Conservation (phyloP, 2,888 invertebrate genomes). For the Meiosimyza platycephala region DNA sequence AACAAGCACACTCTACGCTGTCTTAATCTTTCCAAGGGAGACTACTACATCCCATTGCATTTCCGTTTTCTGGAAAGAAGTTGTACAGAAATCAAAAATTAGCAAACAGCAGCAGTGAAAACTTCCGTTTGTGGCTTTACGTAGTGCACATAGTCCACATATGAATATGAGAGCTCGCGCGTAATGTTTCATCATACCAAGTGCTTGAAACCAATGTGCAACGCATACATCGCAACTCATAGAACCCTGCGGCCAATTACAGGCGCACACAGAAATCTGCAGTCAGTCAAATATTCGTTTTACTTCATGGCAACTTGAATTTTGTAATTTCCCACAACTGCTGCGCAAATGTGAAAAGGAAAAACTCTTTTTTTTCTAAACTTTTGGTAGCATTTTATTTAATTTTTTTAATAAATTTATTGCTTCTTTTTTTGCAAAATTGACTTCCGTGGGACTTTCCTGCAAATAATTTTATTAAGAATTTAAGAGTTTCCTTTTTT, state of each 20-base stretch:
- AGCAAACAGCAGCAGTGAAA: constrained; percentile 24
- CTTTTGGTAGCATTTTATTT: no score
- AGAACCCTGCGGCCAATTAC: constrained; percentile 10
- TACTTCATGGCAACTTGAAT: constrained; percentile 29
- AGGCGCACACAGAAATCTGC: constrained; percentile 12
- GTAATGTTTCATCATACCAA: no score
- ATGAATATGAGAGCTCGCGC: no score
- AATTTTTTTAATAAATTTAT: no score
- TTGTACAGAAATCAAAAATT: not conserved
- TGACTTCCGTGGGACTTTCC: not conserved
- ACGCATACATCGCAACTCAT: no score
- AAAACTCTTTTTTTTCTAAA: no score
- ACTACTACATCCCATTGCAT: not conserved
- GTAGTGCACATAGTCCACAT: not conserved
- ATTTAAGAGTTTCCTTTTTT: not conserved
- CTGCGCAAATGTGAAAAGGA: no score
- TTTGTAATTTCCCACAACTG: constrained; percentile 2
- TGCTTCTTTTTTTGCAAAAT: no score
- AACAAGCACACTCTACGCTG: not conserved
- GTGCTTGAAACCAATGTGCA: no score
- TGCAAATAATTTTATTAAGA: constrained; percentile 17
- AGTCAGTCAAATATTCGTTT: constrained; percentile 14
- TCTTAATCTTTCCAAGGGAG: constrained; percentile 9
- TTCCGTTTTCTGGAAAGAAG: not conserved
- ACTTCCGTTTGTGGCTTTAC: constrained; percentile 22